Base-by-base conservation (phyloP, 1,140 invertebrate genomes). In the Hypsibius dujardini region DNA sequence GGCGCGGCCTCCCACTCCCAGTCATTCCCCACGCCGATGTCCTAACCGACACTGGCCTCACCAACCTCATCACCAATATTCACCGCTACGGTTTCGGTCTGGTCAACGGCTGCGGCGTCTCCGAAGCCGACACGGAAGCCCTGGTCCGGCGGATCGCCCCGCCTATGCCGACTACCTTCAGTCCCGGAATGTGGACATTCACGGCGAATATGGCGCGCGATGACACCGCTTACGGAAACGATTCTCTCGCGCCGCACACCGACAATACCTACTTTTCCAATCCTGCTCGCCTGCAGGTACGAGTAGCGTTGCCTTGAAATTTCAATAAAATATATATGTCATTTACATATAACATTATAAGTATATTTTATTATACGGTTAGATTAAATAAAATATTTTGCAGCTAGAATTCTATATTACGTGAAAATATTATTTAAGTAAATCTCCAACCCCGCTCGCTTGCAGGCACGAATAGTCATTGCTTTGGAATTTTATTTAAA, bases 211-310 rank as follows among this genome's bases (percentile, higher is more conserved):
- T 80, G 45, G 80, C 81, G 46, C 82, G 84, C 71, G 81, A 82
- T 0, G 87, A 89, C 74, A 86, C 86, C 0, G 86, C 87, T 0
- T 88, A 88, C 74, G 84, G 84, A 72, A 80, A 75, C 72, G 70
- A 76, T 59, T 74, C 72, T 2, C 74, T 84, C 2, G 80, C 78
- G 45, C 79, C 81, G 46, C 83, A 84, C 72, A 88, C 83, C 40
- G 87, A 88, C 76, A 87, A 84, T 67, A 87, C 87, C 0, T 89
- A 88, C 75, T 86, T 87, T 70, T 84, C 81, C 70, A 84, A 87
- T 77, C 83, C 87, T n/a, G 83, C 86, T 47, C 87, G 86, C 82
- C 85, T 80, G 81, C 72, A 46, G 14, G 50, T 15, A 47, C 12
- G 7, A 67, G 2, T 1, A 75, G 59, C 0, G 67, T 47, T 71